Evolutionary conservation across 1,140 invertebrate genomes (phyloP), one percentile per base, ranked within the genome.

Genomic region (Euura saliciscinereae): DNA sequence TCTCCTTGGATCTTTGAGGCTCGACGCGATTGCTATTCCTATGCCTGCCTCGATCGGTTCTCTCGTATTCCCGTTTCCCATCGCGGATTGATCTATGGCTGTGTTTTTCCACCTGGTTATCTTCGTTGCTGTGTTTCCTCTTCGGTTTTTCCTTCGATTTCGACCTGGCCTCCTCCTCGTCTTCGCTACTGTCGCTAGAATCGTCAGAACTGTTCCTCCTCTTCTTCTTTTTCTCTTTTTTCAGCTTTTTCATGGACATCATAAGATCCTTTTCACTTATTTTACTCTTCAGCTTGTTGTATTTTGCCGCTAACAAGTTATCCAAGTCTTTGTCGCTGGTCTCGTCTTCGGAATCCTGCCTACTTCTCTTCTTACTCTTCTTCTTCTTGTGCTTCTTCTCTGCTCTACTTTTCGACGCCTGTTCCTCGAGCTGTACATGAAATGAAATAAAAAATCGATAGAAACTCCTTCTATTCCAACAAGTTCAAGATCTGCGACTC

Each of bases 351-450:
- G 85, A 83, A 66, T 83, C 83, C 75, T 87, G 86, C 71, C 88
- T 88, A 74, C 91, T 89, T 2, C 85, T 78, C 80, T 91, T 90
- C 73, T 91, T 91, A 44, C 89, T 90, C 59, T 85, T 87, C 76
- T 87, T 88, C 78, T 81, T 83, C 75, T 73, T 77, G 45, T 69
- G 72, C 65, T 71, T 79, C 75, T 82, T 86, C 64, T 76, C 78
- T 42, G 45, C 75, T 72, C 84, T 87, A 78, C 69, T 88, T 85
- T 82, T 89, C 85, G 78, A 86, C 77, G 77, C 78, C 85, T 90
- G 72, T 68, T 82, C 68, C 6, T 85, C 81, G 6, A 85, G 64
- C 84, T 85, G 43, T 70, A 70, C 42, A 70, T 43, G 45, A 70
- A 45, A 45, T 70, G 43, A 28, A 28, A 59, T n/a, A 59, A 59